A percentile compares a stretch with the other conserved stretches of the same genome.
phyloP scores from a whole-genome alignment of 2,888 invertebrate species.

The Chorisops tibialis region DNA sequence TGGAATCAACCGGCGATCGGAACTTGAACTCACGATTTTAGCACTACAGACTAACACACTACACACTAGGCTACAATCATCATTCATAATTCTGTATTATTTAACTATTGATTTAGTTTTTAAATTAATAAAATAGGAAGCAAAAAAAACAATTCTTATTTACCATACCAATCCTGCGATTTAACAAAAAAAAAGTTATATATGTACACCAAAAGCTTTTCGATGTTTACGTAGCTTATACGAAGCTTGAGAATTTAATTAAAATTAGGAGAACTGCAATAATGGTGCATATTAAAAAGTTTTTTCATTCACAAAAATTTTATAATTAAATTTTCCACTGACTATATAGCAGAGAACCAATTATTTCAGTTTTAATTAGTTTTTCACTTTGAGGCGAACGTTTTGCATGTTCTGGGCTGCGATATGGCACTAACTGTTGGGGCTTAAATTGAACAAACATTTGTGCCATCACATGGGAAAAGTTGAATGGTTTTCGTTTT shows the following conservation, averaged over 20 bases:
- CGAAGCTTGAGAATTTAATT: constrained; percentile 27
- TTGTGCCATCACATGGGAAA: constrained; percentile 7
- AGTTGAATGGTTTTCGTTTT: neutral
- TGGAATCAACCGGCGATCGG: too few species aligned
- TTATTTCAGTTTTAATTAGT: constrained; percentile 36
- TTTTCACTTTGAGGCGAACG: constrained; percentile 29
- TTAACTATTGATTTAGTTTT: too few species aligned
- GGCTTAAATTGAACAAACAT: constrained; percentile 32
- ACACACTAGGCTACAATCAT: too few species aligned
- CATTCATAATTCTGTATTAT: too few species aligned
- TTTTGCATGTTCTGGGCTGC: constrained; percentile 25
- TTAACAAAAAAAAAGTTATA: too few species aligned
- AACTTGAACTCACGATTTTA: too few species aligned
- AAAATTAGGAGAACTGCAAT: constrained; percentile 28
- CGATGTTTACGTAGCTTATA: neutral
- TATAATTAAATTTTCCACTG: constrained; percentile 31
- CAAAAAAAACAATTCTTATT: too few species aligned
- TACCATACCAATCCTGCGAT: too few species aligned
- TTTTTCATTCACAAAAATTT: constrained; percentile 30
- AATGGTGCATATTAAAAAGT: constrained; percentile 32
- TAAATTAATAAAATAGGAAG: too few species aligned
- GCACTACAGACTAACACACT: too few species aligned
- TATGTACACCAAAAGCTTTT: neutral
- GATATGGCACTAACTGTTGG: constrained; percentile 6
- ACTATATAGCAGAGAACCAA: constrained; percentile 33